Evolutionary conservation across 1,140 invertebrate genomes (phyloP).

Genomic region (Aethina tumida): DNA sequence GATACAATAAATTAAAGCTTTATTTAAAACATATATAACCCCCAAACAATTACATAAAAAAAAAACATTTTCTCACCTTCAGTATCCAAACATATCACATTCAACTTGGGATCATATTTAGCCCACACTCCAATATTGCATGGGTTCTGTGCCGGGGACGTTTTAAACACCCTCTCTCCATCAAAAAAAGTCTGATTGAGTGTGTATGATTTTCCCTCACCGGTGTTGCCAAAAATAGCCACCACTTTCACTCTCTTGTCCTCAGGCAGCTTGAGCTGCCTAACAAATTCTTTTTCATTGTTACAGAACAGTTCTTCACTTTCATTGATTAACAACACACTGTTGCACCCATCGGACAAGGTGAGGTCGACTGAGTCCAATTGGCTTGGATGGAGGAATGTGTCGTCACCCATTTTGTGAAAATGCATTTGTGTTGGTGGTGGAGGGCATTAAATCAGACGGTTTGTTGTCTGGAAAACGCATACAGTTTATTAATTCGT

Average conservation of each 20-base stretch:
- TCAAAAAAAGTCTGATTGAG: constrained; percentile 73
- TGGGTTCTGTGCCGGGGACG: constrained; percentile 58
- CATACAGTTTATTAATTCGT: no score
- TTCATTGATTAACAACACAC: constrained; percentile 22
- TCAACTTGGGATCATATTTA: constrained; percentile 55
- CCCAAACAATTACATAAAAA: constrained; percentile 1
- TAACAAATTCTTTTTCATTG: constrained; percentile 20
- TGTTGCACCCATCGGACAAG: constrained; percentile 14
- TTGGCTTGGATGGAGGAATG: no score
- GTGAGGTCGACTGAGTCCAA: no score
- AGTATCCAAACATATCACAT: constrained; percentile 69
- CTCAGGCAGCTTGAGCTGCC: neutral
- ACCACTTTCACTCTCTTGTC: constrained; percentile 63
- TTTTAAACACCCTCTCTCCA: constrained; percentile 64
- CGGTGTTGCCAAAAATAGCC: constrained; percentile 81
- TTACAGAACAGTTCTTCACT: constrained; percentile 19
- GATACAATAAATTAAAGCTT: neutral
- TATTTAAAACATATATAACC: constrained; percentile 1
- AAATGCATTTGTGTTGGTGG: no score
- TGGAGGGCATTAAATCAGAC: no score
- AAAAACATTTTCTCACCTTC: constrained; percentile 52
- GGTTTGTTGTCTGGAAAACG: no score
- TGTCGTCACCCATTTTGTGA: no score
- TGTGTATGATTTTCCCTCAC: constrained; percentile 77
- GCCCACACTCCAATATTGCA: constrained; percentile 77